Conservation (phyloP, 2,888 invertebrate genomes). For the Eugnorisma glareosa region DNA sequence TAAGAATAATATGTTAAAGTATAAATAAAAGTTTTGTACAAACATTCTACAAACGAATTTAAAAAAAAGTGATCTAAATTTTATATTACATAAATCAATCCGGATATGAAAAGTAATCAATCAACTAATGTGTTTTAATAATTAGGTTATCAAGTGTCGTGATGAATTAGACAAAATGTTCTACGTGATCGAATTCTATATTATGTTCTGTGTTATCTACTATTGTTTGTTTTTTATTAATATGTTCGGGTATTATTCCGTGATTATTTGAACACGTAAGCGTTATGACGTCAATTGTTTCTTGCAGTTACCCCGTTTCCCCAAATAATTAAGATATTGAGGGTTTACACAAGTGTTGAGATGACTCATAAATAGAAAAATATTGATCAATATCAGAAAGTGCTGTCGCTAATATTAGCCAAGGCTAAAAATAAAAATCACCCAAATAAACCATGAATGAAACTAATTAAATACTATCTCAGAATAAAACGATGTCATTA, state of each 20-base stretch:
- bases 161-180: constrained; percentile 31
- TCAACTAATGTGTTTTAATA: constrained; percentile 12
- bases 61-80: background rate
- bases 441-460: constrained; percentile 3
- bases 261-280: constrained; percentile 21
- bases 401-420: background rate
- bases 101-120: constrained; percentile 31
- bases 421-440: background rate
- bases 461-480: constrained; percentile 14
- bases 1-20: background rate
- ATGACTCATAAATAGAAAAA: constrained; percentile 33
- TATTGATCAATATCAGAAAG: constrained; percentile 1
- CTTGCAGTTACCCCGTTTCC: constrained; percentile 5
- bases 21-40: background rate
- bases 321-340: constrained; percentile 25
- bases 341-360: constrained; percentile 14
- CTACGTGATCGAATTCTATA: constrained; percentile 3
- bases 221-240: constrained; percentile 19
- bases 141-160: constrained; percentile 44
- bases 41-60: background rate
- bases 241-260: constrained; percentile 20
- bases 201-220: constrained; percentile 34
- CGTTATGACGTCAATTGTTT: constrained; percentile 43
- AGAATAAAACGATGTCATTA: constrained; percentile 14
- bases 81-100: constrained; percentile 13